phyloP scores from a whole-genome alignment of 2,113 vertebrate species.

The Mastomys coucha region DNA sequence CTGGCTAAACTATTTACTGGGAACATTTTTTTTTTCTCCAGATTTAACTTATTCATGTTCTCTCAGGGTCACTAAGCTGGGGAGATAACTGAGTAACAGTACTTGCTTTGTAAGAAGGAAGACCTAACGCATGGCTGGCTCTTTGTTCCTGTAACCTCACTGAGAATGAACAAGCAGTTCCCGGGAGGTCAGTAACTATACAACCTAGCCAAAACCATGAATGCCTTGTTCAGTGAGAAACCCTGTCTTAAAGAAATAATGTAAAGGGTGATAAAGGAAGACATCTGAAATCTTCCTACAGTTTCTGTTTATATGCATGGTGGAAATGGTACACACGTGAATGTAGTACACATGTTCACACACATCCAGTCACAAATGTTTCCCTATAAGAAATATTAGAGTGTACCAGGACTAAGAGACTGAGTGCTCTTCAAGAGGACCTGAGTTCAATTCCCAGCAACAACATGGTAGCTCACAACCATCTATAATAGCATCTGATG shows the following conservation, averaged over 20 bases:
- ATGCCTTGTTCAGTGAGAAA: background rate
- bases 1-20: background rate
- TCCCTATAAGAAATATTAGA: no score
- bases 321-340: background rate
- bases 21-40: background rate
- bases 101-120: background rate
- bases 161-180: background rate
- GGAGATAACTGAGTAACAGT: background rate
- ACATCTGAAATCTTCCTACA: background rate
- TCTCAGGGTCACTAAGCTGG: background rate
- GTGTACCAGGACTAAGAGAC: no score
- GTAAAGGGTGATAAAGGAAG: background rate
- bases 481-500: no score
- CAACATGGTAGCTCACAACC: no score
- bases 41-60: background rate
- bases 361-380: background rate
- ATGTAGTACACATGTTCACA: background rate
- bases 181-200: background rate
- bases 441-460: no score
- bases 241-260: background rate
- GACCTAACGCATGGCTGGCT: background rate
- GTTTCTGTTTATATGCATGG: background rate
- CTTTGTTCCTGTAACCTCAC: background rate
- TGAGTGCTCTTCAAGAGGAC: no score
- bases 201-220: background rate